Evolutionary conservation across 1,140 invertebrate species (phyloP), one percentile per base, ranked within the genome.

Genomic region (Magallana ariakensis): DNA sequence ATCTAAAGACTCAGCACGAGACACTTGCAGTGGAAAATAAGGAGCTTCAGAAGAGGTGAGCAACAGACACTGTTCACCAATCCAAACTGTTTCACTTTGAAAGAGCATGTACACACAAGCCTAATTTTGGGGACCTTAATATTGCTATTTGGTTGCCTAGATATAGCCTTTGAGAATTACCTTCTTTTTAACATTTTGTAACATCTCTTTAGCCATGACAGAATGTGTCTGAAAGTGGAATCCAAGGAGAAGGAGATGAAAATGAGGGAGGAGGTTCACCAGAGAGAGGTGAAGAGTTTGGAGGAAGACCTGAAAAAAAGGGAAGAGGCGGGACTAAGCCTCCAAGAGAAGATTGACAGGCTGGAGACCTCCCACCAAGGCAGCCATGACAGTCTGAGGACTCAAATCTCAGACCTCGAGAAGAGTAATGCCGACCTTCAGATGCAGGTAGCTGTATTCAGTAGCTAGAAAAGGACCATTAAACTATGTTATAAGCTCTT

Each of bases 201-300:
- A 46, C 5, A 5, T 46, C 2, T 46, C 58, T 82, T 75, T 60
- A 89, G 89, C 33, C 85, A 86, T 87, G 89, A 90, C 60, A 88
- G 86, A 62, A 80, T 91, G 84, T 82, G 80, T 55, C n/a, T 90
- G n/a, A 90, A 90, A 57, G 86, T 82, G 80, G 89, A 88, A 15
- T 90, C 91, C 87, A 95, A 95, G 88, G 92, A 93, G 58, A 90
- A 94, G 90, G 90, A 95, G 94, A 91, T 85, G 94, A 95, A 87
- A 93, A 94, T 86, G 94, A 95, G 89, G 89, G 95, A 89, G 92
- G 88, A 85, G 46, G 13, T 80, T 16, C 87, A 86, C 3, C 19
- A 62, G 9, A 84, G 87, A 33, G 80, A 89, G 46, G 26, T 80
- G 6, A 82, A 85, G 54, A 84, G 58, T 46, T 56, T 85, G 1